Percentiles rank a stretch among this genome's conserved stretches.
Evolutionary conservation across 2,888 invertebrate genomes (phyloP).

Genomic region (Pachliopta kotzebuea): DNA sequence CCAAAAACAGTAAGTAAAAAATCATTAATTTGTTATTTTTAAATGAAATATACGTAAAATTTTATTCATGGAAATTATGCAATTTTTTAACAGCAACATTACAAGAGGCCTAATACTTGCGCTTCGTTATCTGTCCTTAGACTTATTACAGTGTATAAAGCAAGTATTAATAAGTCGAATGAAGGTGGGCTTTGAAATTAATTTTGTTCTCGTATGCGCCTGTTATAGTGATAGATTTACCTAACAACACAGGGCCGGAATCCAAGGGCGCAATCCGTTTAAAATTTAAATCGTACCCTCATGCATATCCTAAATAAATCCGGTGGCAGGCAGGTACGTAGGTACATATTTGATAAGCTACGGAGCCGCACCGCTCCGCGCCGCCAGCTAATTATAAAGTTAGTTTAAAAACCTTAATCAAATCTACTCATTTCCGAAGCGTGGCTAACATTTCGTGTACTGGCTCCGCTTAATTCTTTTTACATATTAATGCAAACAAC

Average conservation of each 20-base stretch:
- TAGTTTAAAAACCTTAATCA: constrained; percentile 57
- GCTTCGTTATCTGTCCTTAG: constrained; percentile 44
- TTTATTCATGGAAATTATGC: too few species aligned
- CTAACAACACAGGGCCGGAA: constrained; percentile 69
- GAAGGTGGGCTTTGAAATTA: constrained; percentile 58
- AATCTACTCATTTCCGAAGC: constrained; percentile 26
- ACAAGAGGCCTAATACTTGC: constrained; percentile 46
- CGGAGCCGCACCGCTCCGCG: constrained; percentile 54
- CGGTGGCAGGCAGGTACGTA: constrained; percentile 64
- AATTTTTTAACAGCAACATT: too few species aligned
- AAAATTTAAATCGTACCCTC: constrained; percentile 80
- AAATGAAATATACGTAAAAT: too few species aligned
- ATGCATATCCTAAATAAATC: constrained; percentile 81
- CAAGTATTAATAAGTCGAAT: constrained; percentile 66
- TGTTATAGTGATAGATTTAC: constrained; percentile 72
- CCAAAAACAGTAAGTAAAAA: constrained; percentile 96
- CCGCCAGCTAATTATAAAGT: constrained; percentile 72
- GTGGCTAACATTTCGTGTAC: constrained; percentile 15
- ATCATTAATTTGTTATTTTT: too few species aligned
- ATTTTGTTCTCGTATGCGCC: constrained; percentile 38
- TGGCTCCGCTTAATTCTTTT: constrained; percentile 17
- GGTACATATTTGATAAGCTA: constrained; percentile 80
- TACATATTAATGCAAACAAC: constrained; percentile 27
- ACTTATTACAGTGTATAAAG: constrained; percentile 57
- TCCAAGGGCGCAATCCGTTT: constrained; percentile 80